Base-by-base conservation (phyloP, 64 coral and sea anemone species). In the Stichodactyla helianthus region DNA sequence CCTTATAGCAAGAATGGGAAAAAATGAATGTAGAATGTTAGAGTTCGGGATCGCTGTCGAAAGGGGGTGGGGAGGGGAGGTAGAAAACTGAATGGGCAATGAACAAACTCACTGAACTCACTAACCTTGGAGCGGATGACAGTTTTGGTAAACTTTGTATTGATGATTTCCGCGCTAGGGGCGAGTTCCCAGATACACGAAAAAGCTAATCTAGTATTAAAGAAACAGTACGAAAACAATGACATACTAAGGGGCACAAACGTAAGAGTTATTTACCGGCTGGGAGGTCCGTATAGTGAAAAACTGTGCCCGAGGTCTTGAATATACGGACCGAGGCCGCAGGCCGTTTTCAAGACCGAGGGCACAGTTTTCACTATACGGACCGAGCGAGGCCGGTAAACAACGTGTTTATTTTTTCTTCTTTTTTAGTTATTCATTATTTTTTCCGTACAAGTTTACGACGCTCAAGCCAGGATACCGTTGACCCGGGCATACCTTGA, bases 151-250 rank as follows among this genome's bases (percentile, higher is more conserved):
- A 94, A 98, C 10, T 84, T 92, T 54, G 96, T 98, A 10, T 89
- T 63, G 52, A 98, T 79, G 82, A 95, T 91, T 87, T 98, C 93
- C 31, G 96, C 96, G 67, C 90, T 67, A 84, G 93, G 90, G 20
- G 93, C 95, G 89, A 98, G 92, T 86, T 98, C 90, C 96, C 96
- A 98, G 62, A 98, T 94, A 25, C 89, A 98, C 19, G 96, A 98
- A 74, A 98, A 98, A 4, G 96, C 96, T 50, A 94, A 67, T 86
- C 96, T 98, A 83, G 83, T 87, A 25, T 44, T 44, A 44, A 44
- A 20, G 23, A 60, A 31, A 70, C 18, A 78, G 7, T 19, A 53
- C 0, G 0, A 74, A 31, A 74, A 74, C 27, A 25, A 71, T n/a
- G 10, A 18, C 65, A 22, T 71, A 9, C 65, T 7, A 12, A 68